phyloP scores from a whole-genome alignment of 1,140 invertebrate species.

The Hyles euphorbiae region DNA sequence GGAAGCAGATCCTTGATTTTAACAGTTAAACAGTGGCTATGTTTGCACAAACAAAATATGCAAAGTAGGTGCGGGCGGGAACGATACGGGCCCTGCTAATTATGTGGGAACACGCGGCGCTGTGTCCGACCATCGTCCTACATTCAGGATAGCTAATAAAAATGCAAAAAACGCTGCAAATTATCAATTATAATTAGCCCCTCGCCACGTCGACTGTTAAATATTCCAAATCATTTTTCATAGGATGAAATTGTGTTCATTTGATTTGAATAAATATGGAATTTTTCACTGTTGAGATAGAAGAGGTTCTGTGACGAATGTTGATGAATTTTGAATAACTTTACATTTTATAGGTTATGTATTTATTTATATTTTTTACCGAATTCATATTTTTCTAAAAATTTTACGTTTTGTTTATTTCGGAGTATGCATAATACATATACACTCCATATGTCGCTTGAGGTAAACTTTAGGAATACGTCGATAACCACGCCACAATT shows the following conservation, averaged over 20 bases:
- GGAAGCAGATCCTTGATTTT: conserved; percentile 58
- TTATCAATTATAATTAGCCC: conserved; percentile 68
- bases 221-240: conserved; percentile 9
- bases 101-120: conserved; percentile 63
- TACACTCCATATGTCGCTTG: too few species aligned
- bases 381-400: too few species aligned
- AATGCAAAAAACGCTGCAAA: conserved; percentile 59
- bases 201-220: conserved; percentile 18
- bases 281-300: not conserved
- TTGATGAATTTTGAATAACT: too few species aligned
- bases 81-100: conserved; percentile 65
- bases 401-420: too few species aligned
- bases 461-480: too few species aligned
- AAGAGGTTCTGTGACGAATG: not conserved
- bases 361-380: too few species aligned
- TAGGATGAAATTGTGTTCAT: not conserved
- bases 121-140: conserved; percentile 54
- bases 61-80: conserved; percentile 64
- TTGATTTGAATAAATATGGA: not conserved
- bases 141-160: conserved; percentile 63
- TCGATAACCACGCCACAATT: too few species aligned
- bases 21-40: conserved; percentile 65
- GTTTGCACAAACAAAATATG: conserved; percentile 72
- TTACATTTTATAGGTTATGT: too few species aligned
- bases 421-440: too few species aligned